Base-by-base conservation (phyloP, 2,113 vertebrate genomes). In the Abramis brama region DNA sequence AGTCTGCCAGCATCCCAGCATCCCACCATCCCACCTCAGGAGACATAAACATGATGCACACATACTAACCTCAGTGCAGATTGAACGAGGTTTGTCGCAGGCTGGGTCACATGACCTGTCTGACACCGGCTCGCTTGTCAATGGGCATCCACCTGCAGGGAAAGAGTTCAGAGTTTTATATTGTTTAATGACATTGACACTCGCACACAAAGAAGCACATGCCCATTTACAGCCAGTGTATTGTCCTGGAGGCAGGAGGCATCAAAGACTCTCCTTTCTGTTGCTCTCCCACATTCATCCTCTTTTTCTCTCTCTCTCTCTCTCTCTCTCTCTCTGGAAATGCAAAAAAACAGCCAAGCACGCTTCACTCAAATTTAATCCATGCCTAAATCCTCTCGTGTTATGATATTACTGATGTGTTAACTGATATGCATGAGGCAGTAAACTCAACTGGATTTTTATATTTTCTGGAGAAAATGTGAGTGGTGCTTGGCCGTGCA, bases 51-150 rank as follows among this genome's bases (percentile, higher is more conserved):
- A 82, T 12, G 43, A 82, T 8, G 43, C 25, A 75, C 23, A 50
- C 71, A 64, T 88, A 94, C 96, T 89, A 94, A 99, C 98, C 97
- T 99, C 97, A 12, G 96, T 97, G 92, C 98, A 99, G 89, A 95
- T 93, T 17, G 97, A 96, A 19, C 97, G 95, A 50, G 95, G 94
- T 84, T 97, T 97, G 89, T 92, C 96, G 91, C 98, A 99, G 9
- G 96, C 95, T 17, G 98, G 98, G 86, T 96, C 95, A 94, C 98
- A 99, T 77, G 97, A 97, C 89, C 97, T 95, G 93, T 99, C 97
- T 70, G 94, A 93, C 50, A 96, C 95, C 23, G 98, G 98, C 86
- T 96, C 94, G 87, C 89, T 93, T 78, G 94, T 90, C 85, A 91
- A 86, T 85, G 95, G 94, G 89, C 98, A 99, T 92, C 98, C 98